Evolutionary conservation across 2,888 invertebrate genomes (phyloP).

Genomic region (Hirtodrosophila confusa): DNA sequence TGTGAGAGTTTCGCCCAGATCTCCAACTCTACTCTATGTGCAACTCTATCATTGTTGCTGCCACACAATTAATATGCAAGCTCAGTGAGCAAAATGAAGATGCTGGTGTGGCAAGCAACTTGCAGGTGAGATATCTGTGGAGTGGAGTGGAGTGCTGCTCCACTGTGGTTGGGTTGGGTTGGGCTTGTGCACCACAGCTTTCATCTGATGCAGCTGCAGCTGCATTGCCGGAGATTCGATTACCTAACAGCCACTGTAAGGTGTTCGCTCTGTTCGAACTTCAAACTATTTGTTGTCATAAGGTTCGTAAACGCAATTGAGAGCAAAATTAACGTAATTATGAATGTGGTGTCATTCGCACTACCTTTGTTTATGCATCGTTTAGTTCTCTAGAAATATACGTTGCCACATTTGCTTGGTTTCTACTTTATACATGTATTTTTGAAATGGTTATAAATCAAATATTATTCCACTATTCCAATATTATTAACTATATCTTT

Average conservation of each 20-base stretch:
- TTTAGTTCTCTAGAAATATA: no score
- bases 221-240: conserved; percentile 24
- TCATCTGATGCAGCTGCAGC: background rate
- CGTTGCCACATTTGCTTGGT: no score
- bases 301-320: no score
- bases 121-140: conserved; percentile 1
- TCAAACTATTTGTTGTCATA: no score
- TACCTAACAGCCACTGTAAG: conserved; percentile 36
- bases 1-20: conserved; percentile 38
- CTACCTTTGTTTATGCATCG: no score
- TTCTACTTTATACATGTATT: no score
- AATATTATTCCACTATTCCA: no score
- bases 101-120: conserved; percentile 1
- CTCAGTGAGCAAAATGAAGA: conserved; percentile 37
- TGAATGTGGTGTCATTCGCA: no score
- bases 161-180: conserved; percentile 5
- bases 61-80: conserved; percentile 35
- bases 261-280: conserved; percentile 2
- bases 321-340: no score
- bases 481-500: no score
- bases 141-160: conserved; percentile 23
- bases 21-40: conserved; percentile 25
- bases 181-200: no score
- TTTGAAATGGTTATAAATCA: no score
- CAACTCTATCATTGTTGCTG: conserved; percentile 25